phyloP scores from a whole-genome alignment of 2,888 invertebrate species.

The Polyploca ridens region DNA sequence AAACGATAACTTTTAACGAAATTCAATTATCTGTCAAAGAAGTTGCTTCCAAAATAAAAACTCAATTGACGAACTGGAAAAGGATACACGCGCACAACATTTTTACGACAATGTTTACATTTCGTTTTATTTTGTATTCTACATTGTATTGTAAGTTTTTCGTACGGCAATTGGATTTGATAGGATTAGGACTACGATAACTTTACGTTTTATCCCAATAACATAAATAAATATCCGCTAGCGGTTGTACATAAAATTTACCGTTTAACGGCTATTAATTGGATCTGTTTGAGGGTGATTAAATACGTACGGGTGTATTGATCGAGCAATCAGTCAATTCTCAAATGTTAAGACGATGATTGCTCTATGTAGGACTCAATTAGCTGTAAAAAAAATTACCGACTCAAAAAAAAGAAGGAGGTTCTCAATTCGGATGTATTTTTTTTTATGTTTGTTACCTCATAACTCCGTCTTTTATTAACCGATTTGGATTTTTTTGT shows the following conservation, averaged over 20 bases:
- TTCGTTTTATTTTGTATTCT: neutral
- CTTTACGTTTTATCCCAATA: neutral
- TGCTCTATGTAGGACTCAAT: conserved; percentile 43
- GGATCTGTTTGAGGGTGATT: conserved; percentile 62
- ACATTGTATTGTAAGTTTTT: neutral
- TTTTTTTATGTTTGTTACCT: too few species aligned
- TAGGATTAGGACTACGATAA: neutral
- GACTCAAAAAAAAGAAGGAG: too few species aligned
- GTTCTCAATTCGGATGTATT: too few species aligned
- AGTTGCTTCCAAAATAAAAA: neutral
- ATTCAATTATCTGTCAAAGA: neutral
- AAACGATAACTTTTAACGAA: neutral
- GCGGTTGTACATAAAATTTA: conserved; percentile 21
- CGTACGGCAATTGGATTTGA: neutral
- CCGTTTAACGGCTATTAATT: conserved; percentile 57
- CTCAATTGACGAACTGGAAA: neutral
- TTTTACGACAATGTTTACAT: neutral
- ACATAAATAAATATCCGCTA: conserved; percentile 1
- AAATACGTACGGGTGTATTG: conserved; percentile 59
- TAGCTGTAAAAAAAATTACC: too few species aligned
- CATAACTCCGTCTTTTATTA: too few species aligned
- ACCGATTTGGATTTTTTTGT: too few species aligned
- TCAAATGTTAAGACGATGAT: conserved; percentile 63
- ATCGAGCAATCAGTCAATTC: conserved; percentile 66
- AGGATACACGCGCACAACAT: neutral